These are phyloP conservation scores for Alloplasta piceator DNA, from an alignment of 2,888 invertebrate genomes.

Conservation along the genomic window DNA sequence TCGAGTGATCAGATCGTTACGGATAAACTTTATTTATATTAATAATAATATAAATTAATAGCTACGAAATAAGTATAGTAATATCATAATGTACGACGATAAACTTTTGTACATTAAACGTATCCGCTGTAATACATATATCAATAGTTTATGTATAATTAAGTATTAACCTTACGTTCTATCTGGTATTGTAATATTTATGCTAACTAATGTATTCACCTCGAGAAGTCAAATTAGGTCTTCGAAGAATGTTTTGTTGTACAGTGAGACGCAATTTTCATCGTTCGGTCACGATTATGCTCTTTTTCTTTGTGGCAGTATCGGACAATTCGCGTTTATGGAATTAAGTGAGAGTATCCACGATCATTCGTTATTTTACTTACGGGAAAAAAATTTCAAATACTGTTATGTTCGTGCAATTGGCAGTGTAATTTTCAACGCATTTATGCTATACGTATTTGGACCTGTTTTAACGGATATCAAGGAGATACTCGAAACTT, in stretches of 20 bases:
- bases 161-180: conserved; percentile 62
- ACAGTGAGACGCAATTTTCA: conserved; percentile 59
- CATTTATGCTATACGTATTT: conserved; percentile 65
- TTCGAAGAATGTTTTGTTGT: conserved; percentile 62
- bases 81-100: conserved; percentile 76
- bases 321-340: neutral
- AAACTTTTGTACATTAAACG: conserved; percentile 76
- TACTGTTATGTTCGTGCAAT: conserved; percentile 63
- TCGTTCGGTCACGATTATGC: conserved; percentile 45
- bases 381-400: neutral
- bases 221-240: conserved; percentile 68
- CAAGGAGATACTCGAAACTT: conserved; percentile 2
- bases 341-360: no score
- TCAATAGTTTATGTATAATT: conserved; percentile 62
- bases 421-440: conserved; percentile 77
- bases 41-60: conserved; percentile 63
- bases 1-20: conserved; percentile 74
- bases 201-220: conserved; percentile 64
- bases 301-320: conserved; percentile 43
- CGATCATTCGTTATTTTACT: neutral
- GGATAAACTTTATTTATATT: conserved; percentile 68
- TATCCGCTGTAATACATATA: conserved; percentile 64
- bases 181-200: conserved; percentile 60
- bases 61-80: conserved; percentile 59
- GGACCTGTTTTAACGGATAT: conserved; percentile 64